Percentiles rank a stretch among this genome's conserved stretches.
Conservation (phyloP, 35 echinoderm and acorn worm genomes). For the Lytechinus pictus region DNA sequence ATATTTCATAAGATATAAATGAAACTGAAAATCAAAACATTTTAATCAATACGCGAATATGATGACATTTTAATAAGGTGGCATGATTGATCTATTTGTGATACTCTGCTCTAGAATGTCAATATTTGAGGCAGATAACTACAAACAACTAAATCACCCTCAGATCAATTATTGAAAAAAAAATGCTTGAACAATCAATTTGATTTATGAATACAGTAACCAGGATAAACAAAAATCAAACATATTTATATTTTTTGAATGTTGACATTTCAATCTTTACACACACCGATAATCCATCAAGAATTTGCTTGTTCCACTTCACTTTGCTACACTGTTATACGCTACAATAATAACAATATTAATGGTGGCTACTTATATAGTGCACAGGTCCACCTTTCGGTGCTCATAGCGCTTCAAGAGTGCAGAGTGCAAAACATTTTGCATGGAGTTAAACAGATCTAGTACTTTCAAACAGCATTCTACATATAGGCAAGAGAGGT, state of each 20-base stretch:
- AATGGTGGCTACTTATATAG: too few relatives aligned
- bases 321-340: neutral
- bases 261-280: neutral
- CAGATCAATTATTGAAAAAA: neutral
- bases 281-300: neutral
- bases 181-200: neutral
- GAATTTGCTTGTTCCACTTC: neutral
- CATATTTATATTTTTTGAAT: neutral
- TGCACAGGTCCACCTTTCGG: too few relatives aligned
- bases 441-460: neutral
- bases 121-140: neutral
- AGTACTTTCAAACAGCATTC: neutral
- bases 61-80: neutral
- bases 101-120: neutral
- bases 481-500: neutral
- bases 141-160: neutral
- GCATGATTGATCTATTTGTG: neutral
- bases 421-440: neutral
- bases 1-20: neutral
- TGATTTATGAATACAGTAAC: too few relatives aligned
- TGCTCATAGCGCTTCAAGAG: too few relatives aligned
- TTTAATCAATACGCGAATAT: neutral
- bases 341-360: too few relatives aligned
- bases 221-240: too few relatives aligned
- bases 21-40: neutral